phyloP scores from a whole-genome alignment of 2,113 vertebrate species.

The Trachemys scripta region DNA sequence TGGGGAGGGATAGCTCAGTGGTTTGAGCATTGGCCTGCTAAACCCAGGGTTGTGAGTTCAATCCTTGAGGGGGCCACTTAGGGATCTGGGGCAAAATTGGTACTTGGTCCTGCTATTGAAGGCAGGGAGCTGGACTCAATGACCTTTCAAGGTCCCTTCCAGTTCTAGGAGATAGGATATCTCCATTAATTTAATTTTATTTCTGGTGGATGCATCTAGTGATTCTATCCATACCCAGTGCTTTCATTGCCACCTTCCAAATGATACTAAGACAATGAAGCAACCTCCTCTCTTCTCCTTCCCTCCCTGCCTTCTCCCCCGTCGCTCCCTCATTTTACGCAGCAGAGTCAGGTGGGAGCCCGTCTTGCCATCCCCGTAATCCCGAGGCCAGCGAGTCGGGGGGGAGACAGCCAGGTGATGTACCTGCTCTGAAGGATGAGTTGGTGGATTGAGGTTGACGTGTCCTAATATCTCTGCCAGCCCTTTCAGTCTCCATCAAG shows the following conservation, averaged over 20 bases:
- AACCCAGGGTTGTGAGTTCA: too few species aligned
- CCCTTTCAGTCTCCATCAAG: conserved; percentile 37
- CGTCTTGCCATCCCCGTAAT: not conserved
- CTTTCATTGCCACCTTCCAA: not conserved
- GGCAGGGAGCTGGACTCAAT: too few species aligned
- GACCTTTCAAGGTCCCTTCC: too few species aligned
- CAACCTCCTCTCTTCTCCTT: not conserved
- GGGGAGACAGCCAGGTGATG: not conserved
- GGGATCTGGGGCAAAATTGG: too few species aligned
- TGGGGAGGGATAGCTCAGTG: too few species aligned
- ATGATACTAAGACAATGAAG: not conserved
- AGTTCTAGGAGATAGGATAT: too few species aligned
- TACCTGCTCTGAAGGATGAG: conserved; percentile 69
- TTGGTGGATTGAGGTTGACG: conserved; percentile 61
- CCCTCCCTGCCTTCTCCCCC: not conserved
- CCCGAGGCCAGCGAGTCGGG: rapidly evolving
- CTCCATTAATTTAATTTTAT: too few species aligned
- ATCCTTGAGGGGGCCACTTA: too few species aligned
- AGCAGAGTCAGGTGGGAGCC: not conserved
- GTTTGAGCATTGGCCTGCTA: too few species aligned
- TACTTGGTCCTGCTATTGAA: too few species aligned
- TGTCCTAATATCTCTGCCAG: conserved; percentile 60
- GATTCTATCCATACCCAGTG: not conserved
- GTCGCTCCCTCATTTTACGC: rapidly evolving
- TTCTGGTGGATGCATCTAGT: not conserved